phyloP scores from a whole-genome alignment of 1,140 invertebrate genomes.

The Drosophila insularis region DNA sequence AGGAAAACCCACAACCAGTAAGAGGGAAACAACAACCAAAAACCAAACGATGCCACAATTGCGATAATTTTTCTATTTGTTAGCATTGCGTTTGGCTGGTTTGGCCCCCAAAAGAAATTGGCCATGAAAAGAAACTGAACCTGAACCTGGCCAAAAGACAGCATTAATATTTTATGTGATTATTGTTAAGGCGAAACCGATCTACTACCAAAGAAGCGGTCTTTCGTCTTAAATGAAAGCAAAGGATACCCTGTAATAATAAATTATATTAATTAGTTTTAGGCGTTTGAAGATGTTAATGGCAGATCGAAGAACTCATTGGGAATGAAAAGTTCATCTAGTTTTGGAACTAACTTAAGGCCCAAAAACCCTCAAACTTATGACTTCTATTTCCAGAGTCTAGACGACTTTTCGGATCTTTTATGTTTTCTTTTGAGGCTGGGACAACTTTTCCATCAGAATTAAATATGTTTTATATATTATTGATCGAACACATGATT shows the following conservation, averaged over 20 bases:
- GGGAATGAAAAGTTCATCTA: no score
- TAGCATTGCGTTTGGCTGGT: slow-evolving; percentile 62
- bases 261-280: background rate
- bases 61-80: slow-evolving; percentile 81
- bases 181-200: slow-evolving; percentile 57
- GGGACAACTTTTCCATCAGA: no score
- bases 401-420: no score
- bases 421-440: no score
- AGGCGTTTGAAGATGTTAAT: no score
- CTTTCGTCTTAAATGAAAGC: background rate
- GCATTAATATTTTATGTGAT: slow-evolving; percentile 80
- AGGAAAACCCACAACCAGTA: slow-evolving; percentile 42
- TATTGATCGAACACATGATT: no score
- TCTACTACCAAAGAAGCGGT: slow-evolving; percentile 10
- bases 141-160: slow-evolving; percentile 46
- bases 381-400: no score
- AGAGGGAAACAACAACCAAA: slow-evolving; percentile 36
- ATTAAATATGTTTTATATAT: no score
- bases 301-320: no score
- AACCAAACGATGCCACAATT: slow-evolving; percentile 75
- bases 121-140: slow-evolving; percentile 65
- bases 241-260: background rate
- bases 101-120: slow-evolving; percentile 74
- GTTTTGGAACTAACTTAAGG: no score
- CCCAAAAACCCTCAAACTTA: no score